Evolutionary conservation across 1,140 invertebrate species (phyloP), one percentile per base, ranked within the genome.

Genomic region (Drosophila lini): DNA sequence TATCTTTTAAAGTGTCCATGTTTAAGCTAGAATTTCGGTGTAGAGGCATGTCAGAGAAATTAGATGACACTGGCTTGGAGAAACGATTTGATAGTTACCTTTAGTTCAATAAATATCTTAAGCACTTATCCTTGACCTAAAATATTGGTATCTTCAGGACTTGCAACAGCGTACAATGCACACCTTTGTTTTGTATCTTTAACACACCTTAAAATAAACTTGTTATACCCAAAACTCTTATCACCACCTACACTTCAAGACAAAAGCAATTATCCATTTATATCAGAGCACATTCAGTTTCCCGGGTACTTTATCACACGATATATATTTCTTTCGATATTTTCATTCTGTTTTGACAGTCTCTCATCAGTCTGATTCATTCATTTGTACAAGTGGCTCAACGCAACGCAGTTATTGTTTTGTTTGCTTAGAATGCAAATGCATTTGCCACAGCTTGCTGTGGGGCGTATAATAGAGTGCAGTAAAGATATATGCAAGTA

Each of bases 401-500:
- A n/a, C 41, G 11, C 22, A 64, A 44, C 16, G 50, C 32, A 48
- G 40, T 36, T 57, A 41, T 58, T 41, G 62, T 55, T 45, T 47
- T 76, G 36, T 76, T 44, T 56, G 57, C 52, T 42, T 13, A 40
- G 52, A 38, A 47, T 67, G 48, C 50, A 38, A 64, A 59, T 73
- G 50, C 55, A 60, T 52, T 76, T 42, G 52, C 34, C 22, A 15
- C 45, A 65, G 32, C 41, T 32, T 3, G 25, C 11, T 44, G 34
- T 48, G 9, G 40, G 44, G 6, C 3, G 32, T 56, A 41, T 38
- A 74, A 31, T 74, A 38, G 11, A 60, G 22, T 74, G 47, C 48
- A 63, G 15, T 48, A 38, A 50, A 75, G 58, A 45, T 63, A 73
- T 60, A 74, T 22, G 15, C 36, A 31, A 38, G 19, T 60, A 38